A percentile compares a stretch with the other conserved stretches of the same genome.
Evolutionary conservation across 2,797 vertebrate species (phyloP).

Genomic region (Sebastiscus tertius): DNA sequence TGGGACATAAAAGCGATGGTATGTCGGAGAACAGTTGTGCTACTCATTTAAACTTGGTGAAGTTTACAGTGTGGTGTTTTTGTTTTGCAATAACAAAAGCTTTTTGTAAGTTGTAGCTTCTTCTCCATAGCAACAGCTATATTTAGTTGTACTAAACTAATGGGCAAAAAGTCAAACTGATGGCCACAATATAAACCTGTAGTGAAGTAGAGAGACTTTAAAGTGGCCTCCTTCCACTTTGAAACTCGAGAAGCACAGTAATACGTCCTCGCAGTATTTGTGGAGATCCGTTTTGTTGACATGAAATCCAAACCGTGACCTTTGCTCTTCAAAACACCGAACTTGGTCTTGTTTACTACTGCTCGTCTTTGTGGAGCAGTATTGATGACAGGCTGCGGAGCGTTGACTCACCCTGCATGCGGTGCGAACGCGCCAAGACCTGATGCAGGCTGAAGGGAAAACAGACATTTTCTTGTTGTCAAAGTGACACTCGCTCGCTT

Average conservation of each 20-base stretch:
- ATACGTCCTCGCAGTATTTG: neutral
- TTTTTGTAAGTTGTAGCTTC: neutral
- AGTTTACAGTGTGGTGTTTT: neutral
- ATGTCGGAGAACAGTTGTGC: neutral
- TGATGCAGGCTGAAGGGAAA: constrained; percentile 11
- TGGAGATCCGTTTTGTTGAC: constrained; percentile 13
- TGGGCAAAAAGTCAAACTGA: neutral
- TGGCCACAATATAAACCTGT: neutral
- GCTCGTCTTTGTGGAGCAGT: neutral
- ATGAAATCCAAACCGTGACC: constrained; percentile 41
- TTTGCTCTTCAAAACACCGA: constrained; percentile 25
- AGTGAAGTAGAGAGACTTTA: neutral
- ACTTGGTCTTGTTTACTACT: constrained; percentile 49
- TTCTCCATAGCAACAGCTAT: neutral
- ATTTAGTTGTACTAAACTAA: neutral
- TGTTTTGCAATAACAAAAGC: neutral
- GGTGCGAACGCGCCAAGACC: neutral
- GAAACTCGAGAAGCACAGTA: neutral
- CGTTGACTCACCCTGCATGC: constrained; percentile 13
- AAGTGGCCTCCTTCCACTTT: neutral
- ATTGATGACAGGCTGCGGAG: constrained; percentile 30
- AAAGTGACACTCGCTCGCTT: constrained; percentile 1
- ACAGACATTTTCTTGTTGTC: constrained; percentile 33
- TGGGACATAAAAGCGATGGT: neutral
- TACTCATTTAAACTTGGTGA: neutral